Percentiles rank a stretch among this genome's conserved stretches.
These are phyloP conservation scores for Pandion haliaetus DNA, from an alignment of 2,113 vertebrate species.

Conservation along the genomic window DNA sequence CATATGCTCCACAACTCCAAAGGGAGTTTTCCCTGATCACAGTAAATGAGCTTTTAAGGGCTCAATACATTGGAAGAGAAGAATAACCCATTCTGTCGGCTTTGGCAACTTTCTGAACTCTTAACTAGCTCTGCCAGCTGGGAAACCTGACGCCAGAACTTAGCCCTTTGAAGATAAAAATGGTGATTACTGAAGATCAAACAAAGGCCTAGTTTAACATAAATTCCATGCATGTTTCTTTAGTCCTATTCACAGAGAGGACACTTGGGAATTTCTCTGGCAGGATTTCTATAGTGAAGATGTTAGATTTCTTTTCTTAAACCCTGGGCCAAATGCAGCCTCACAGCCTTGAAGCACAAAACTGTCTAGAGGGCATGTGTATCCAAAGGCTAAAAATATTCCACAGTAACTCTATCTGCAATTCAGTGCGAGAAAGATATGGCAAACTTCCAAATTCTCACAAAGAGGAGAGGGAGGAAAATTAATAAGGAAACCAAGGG, in stretches of 20 bases:
- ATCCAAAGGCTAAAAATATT: background rate
- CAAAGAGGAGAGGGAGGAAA: background rate
- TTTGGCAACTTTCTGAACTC: background rate
- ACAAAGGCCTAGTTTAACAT: background rate
- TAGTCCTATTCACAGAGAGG: background rate
- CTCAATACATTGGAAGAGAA: background rate
- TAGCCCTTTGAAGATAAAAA: constrained; percentile 21
- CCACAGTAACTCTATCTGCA: background rate
- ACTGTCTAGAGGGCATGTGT: background rate
- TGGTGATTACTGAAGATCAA: background rate
- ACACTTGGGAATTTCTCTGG: background rate
- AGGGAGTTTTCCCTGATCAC: background rate
- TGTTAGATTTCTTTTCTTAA: background rate
- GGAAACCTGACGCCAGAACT: constrained; percentile 29
- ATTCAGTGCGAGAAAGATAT: background rate
- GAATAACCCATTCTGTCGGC: background rate
- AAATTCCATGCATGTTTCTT: background rate
- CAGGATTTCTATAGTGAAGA: background rate
- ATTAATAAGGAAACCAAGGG: background rate
- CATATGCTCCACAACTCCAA: background rate
- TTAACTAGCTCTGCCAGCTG: background rate
- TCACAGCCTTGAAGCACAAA: background rate
- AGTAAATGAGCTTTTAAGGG: background rate
- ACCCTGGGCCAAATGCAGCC: background rate
- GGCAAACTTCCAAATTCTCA: background rate